A percentile compares a stretch with the other conserved stretches of the same genome.
These are phyloP conservation scores for Troilus luridus DNA, from an alignment of 2,888 invertebrate species.

Conservation along the genomic window DNA sequence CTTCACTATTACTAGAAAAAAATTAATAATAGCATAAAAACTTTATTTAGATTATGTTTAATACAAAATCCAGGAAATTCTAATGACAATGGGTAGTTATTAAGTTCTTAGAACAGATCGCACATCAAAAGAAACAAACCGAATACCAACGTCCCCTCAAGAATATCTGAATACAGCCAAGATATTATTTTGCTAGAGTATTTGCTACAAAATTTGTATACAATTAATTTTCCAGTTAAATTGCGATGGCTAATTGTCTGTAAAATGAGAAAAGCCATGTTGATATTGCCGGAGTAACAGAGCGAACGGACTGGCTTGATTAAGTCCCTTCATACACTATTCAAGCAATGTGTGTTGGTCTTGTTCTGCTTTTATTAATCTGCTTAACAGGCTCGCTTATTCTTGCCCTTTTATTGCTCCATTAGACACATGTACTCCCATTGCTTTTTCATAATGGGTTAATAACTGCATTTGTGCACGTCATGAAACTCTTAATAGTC, in stretches of 20 bases:
- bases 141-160: too few relatives aligned
- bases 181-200: not conserved
- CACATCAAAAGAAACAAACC: too few relatives aligned
- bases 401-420: not conserved
- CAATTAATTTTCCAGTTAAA: constrained; percentile 16
- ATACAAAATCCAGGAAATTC: too few relatives aligned
- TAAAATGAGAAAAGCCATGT: constrained; percentile 17
- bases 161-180: too few relatives aligned
- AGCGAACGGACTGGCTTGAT: not conserved
- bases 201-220: not conserved
- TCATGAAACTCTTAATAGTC: not conserved
- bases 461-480: not conserved
- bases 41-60: too few relatives aligned
- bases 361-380: constrained; percentile 6
- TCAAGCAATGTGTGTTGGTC: not conserved
- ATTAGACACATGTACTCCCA: not conserved
- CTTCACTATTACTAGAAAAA: too few relatives aligned
- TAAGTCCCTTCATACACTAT: constrained; percentile 35
- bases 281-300: not conserved
- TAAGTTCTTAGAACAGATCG: too few relatives aligned
- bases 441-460: constrained; percentile 20
- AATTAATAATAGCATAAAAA: too few relatives aligned
- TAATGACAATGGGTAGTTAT: too few relatives aligned
- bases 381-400: not conserved
- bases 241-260: constrained; percentile 1